phyloP scores from a whole-genome alignment of 2,888 invertebrate genomes.

The Onthophagus sagittarius region DNA sequence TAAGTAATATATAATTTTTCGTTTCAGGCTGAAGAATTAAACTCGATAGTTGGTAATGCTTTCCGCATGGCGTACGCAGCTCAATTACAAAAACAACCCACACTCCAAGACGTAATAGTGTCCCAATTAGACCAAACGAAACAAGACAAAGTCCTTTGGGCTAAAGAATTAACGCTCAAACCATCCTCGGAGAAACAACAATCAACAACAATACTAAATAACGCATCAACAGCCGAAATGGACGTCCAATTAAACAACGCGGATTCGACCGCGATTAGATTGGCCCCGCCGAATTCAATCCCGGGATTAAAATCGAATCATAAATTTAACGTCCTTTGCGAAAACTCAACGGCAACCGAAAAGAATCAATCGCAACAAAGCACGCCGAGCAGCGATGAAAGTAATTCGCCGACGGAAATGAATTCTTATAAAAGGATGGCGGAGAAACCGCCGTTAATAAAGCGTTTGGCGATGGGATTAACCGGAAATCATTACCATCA shows the following conservation, averaged over 20 bases:
- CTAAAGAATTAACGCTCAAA: constrained; percentile 45
- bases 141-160: constrained; percentile 54
- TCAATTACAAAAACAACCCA: constrained; percentile 68
- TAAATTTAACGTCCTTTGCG: constrained; percentile 53
- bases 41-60: constrained; percentile 84
- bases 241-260: constrained; percentile 53
- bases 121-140: constrained; percentile 49
- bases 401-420: constrained; percentile 82
- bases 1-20: constrained; percentile 27
- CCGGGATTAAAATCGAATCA: constrained; percentile 65
- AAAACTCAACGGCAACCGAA: constrained; percentile 28
- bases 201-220: constrained; percentile 29
- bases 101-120: constrained; percentile 67
- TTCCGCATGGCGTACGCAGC: constrained; percentile 89
- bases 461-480: constrained; percentile 73
- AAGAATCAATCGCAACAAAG: constrained; percentile 52
- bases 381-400: constrained; percentile 76
- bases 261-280: constrained; percentile 51
- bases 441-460: constrained; percentile 76
- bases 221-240: constrained; percentile 46
- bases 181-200: constrained; percentile 39
- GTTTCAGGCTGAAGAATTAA: constrained; percentile 80
- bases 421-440: constrained; percentile 78
- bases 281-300: constrained; percentile 60
- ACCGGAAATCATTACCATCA: constrained; percentile 54